phyloP scores from a whole-genome alignment of 2,797 vertebrate genomes.

The Ciconia nigra region DNA sequence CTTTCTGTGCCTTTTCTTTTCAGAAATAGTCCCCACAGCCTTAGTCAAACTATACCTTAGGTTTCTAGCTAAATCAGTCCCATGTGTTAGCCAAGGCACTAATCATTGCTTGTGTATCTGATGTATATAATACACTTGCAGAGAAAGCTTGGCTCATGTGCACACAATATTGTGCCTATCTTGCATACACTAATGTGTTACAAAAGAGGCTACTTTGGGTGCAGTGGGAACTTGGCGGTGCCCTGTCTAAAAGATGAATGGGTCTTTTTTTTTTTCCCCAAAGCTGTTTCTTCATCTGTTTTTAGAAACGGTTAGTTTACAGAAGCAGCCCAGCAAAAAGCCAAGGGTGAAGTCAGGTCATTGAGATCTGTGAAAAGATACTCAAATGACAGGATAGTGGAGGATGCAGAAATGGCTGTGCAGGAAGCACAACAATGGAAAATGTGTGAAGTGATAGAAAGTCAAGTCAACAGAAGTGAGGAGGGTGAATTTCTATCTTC shows the following conservation, averaged over 20 bases:
- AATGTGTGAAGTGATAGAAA: neutral
- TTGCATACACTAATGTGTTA: neutral
- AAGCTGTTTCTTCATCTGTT: neutral
- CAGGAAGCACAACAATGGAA: neutral
- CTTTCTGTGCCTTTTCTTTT: neutral
- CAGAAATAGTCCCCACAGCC: neutral
- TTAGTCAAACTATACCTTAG: neutral
- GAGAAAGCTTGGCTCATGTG: neutral
- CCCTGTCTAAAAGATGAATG: neutral
- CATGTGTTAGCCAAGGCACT: neutral
- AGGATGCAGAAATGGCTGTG: neutral
- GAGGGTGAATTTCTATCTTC: neutral
- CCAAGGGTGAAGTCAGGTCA: conserved; percentile 13
- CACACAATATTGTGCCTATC: neutral
- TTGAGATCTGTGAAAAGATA: neutral
- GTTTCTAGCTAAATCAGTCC: neutral
- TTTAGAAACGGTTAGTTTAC: conserved; percentile 11
- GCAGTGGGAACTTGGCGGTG: neutral
- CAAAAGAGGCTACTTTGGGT: neutral
- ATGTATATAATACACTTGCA: neutral
- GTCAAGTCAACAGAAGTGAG: neutral
- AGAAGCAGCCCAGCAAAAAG: conserved; percentile 1
- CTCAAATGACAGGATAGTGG: neutral
- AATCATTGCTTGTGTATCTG: neutral
- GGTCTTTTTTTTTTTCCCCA: neutral